A percentile compares a stretch with the other conserved stretches of the same genome.
Conservation (phyloP, 2,113 vertebrate species). For the Cichladusa arquata region DNA sequence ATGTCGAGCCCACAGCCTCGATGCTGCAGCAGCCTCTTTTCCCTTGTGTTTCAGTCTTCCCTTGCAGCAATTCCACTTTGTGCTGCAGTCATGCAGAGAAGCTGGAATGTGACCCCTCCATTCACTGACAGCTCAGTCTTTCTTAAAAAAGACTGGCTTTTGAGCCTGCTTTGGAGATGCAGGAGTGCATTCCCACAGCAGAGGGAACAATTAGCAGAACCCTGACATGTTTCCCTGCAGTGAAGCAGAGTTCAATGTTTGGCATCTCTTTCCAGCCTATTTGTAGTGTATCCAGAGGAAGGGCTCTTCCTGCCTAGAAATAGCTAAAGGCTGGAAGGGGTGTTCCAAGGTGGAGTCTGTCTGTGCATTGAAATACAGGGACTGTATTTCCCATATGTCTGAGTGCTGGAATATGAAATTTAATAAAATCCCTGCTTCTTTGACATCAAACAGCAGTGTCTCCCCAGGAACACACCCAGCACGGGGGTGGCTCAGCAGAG, state of each 20-base stretch:
- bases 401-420: not conserved
- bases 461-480: not conserved
- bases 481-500: not conserved
- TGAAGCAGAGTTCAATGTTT: not conserved
- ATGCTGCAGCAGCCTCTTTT: not conserved
- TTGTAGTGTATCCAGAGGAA: not conserved
- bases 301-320: slow-evolving; percentile 39
- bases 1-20: not conserved
- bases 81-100: slow-evolving; percentile 21
- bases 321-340: not conserved
- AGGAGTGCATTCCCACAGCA: not conserved
- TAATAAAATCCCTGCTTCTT: not conserved
- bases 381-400: not conserved
- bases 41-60: not conserved
- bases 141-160: not conserved
- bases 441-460: not conserved
- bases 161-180: not conserved
- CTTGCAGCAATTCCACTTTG: slow-evolving; percentile 3
- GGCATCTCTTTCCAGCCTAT: not conserved
- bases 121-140: not conserved
- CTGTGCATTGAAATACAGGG: not conserved
- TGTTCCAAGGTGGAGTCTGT: not conserved
- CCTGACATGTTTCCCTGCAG: not conserved
- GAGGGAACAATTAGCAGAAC: not conserved
- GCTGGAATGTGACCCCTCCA: not conserved